These are phyloP conservation scores for Danio jaintianensis DNA, from an alignment of 2,797 vertebrate species.

Conservation along the genomic window DNA sequence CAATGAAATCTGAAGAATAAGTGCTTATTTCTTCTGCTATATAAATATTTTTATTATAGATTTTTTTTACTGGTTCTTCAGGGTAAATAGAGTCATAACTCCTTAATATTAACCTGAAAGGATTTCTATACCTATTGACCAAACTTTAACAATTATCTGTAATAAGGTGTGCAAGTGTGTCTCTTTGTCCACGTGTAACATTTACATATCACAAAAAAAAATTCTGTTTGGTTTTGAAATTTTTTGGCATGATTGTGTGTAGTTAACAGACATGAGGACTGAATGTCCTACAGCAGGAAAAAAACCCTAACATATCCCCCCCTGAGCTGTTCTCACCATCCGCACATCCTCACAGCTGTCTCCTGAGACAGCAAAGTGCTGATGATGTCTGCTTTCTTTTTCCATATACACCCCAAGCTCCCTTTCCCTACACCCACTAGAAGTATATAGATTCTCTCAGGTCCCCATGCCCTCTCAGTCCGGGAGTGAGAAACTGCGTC, in stretches of 20 bases:
- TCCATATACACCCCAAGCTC: not conserved
- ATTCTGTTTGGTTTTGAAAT: conserved; percentile 44
- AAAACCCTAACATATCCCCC: conserved; percentile 10
- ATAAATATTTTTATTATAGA: too few relatives aligned
- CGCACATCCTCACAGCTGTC: conserved; percentile 18
- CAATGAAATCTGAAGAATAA: not conserved
- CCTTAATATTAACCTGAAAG: not conserved
- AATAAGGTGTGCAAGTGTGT: conserved; percentile 13
- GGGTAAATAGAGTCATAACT: not conserved
- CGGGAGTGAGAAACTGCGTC: conserved; percentile 67
- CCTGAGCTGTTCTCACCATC: not conserved
- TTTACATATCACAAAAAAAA: conserved; percentile 50
- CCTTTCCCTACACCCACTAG: conserved; percentile 51
- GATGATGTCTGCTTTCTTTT: conserved; percentile 51
- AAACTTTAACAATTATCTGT: conserved; percentile 21
- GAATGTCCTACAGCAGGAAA: conserved; percentile 35
- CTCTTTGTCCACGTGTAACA: conserved; percentile 13
- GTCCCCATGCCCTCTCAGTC: conserved; percentile 67
- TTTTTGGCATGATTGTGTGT: conserved; percentile 6
- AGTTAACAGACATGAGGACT: conserved; percentile 1
- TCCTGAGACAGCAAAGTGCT: conserved; percentile 37
- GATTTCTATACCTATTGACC: conserved; percentile 4
- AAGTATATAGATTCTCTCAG: conserved; percentile 57
- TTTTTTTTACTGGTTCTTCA: not conserved
- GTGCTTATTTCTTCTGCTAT: not conserved